Evolutionary conservation across 2,113 vertebrate species (phyloP).

Genomic region (Acrocephalus kingi): DNA sequence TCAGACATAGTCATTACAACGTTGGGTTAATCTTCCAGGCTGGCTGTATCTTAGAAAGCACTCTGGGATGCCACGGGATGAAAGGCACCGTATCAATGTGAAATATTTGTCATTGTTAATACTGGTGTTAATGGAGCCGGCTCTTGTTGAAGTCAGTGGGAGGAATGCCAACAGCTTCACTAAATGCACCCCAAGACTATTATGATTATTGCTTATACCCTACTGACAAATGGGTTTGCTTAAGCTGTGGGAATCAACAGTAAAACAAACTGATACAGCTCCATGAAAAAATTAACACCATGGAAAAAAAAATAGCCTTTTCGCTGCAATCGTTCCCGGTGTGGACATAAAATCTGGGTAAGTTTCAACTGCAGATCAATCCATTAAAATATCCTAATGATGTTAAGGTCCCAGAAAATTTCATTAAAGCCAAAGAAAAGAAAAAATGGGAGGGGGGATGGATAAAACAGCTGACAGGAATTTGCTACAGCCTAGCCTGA

Average conservation of each 20-base stretch:
- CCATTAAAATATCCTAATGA: background rate
- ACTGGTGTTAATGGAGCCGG: slow-evolving; percentile 41
- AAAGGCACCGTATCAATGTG: slow-evolving; percentile 47
- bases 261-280: slow-evolving; percentile 17
- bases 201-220: slow-evolving; percentile 54
- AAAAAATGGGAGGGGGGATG: background rate
- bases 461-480: background rate
- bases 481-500: background rate
- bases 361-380: background rate
- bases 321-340: rapidly evolving
- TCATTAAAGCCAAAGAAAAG: background rate
- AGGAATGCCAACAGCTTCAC: slow-evolving; percentile 46
- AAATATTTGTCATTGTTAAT: slow-evolving; percentile 62
- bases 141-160: slow-evolving; percentile 39
- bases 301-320: background rate
- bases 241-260: slow-evolving; percentile 46
- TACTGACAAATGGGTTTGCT: slow-evolving; percentile 48
- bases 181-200: slow-evolving; percentile 54
- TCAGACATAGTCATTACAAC: slow-evolving; percentile 54
- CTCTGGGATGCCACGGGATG: slow-evolving; percentile 57
- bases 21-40: slow-evolving; percentile 59
- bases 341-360: background rate
- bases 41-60: slow-evolving; percentile 48
- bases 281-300: background rate
- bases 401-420: background rate